Base-by-base conservation (phyloP, 2,888 invertebrate genomes). In the Strigamia maritima region DNA sequence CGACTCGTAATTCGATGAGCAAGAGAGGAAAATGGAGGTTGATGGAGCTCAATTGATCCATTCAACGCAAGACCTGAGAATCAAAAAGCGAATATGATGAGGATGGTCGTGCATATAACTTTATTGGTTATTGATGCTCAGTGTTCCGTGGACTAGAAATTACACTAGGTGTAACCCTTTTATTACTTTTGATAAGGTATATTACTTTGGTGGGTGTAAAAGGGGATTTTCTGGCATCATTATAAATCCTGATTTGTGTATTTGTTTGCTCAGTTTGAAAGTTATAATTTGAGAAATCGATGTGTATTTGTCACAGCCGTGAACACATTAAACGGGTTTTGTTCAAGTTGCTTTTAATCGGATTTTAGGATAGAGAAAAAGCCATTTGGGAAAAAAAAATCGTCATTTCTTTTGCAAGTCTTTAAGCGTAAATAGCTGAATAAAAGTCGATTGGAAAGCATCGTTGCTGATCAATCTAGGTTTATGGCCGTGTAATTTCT, bases 91-190 rank as follows among this genome's bases (percentile, higher is more conserved):
- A 70, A 70, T 70, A 70, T 70, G 70, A 70, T 70, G 70, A 70
- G 70, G 70, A 70, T 24, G 70, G 70, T 70, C 70, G 26, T 70
- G 70, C 24, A 70, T 70, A 70, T 70, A 70, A 70, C 70, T 70
- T 70, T 70, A 70, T 70, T 70, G 70, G 70, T 70, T 70, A 70
- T 70, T 70, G 70, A 70, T 70, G 70, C 70, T 70, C 70, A 70
- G 70, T 70, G 70, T 70, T 70, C 70, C 70, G n/a, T 70, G 70
- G 26, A 70, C 70, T 70, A 70, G 70, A 70, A 70, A 70, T 70
- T 70, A 70, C 70, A n/a, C 70, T 28, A 70, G 24, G 70, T 70
- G 70, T 70, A 70, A 28, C 70, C 28, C 70, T 70, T 70, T 70
- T 70, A 70, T 70, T 28, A 70, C 70, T 28, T 7, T 4, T 4